phyloP scores from a whole-genome alignment of 2,888 invertebrate genomes.

The Cecidostiba fungosa region DNA sequence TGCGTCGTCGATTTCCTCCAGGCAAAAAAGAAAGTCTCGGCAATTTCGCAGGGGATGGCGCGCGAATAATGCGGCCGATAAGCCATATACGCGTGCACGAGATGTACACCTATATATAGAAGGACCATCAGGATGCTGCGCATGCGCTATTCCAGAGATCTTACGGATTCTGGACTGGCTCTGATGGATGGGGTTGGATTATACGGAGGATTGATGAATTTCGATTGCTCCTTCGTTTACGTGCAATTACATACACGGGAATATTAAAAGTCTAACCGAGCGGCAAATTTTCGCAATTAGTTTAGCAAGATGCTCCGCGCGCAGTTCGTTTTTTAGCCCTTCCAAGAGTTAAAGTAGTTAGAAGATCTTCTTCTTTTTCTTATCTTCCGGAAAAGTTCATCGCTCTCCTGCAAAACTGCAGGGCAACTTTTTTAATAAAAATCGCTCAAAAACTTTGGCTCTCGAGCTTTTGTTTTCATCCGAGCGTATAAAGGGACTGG shows the following conservation, averaged over 20 bases:
- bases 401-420: background rate
- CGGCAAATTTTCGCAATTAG: conserved; percentile 44
- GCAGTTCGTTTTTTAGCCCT: background rate
- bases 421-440: conserved; percentile 57
- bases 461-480: background rate
- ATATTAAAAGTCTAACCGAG: background rate
- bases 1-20: background rate
- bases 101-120: no score
- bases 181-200: background rate
- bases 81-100: background rate
- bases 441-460: conserved; percentile 24
- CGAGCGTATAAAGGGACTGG: background rate
- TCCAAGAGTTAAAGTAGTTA: conserved; percentile 15
- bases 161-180: background rate
- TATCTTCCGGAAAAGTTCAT: conserved; percentile 32
- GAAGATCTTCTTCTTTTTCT: background rate
- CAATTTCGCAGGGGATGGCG: background rate
- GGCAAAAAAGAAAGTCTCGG: background rate
- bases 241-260: background rate
- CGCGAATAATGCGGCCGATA: background rate
- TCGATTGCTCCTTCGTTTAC: background rate
- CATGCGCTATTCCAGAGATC: background rate
- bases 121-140: background rate
- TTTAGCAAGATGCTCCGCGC: conserved; percentile 20
- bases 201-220: background rate